Conservation (phyloP, 2,797 vertebrate species). For the Chrysocyon brachyurus region DNA sequence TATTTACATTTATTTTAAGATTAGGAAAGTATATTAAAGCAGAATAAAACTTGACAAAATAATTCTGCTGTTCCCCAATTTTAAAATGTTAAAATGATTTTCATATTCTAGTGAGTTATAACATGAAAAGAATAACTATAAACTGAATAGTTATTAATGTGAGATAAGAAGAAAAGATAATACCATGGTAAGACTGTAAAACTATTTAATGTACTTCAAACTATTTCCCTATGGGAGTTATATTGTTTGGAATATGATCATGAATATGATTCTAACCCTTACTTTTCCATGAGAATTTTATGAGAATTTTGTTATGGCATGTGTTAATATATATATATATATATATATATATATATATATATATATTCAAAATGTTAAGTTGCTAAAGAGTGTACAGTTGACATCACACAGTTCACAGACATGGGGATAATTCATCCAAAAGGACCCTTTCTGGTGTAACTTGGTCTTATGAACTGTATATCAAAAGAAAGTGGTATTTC, state of each 20-base stretch:
- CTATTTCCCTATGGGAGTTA: not conserved
- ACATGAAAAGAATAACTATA: not conserved
- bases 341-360: not conserved
- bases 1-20: not conserved
- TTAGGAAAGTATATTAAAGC: not conserved
- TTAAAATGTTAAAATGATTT: not conserved
- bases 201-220: not conserved
- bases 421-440: not conserved
- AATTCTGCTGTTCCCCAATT: not conserved
- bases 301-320: not conserved
- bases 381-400: not conserved
- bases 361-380: not conserved
- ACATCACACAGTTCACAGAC: not conserved
- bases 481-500: not conserved
- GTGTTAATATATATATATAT: not conserved
- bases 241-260: not conserved
- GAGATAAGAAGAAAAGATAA: not conserved
- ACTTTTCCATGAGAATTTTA: not conserved
- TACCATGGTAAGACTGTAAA: not conserved
- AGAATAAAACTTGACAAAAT: not conserved
- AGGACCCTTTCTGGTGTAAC: not conserved
- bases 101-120: not conserved
- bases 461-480: not conserved
- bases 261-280: not conserved
- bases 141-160: not conserved